Evolutionary conservation across 2,797 vertebrate species (phyloP).

Genomic region (Enteromius afrohamiltoni): DNA sequence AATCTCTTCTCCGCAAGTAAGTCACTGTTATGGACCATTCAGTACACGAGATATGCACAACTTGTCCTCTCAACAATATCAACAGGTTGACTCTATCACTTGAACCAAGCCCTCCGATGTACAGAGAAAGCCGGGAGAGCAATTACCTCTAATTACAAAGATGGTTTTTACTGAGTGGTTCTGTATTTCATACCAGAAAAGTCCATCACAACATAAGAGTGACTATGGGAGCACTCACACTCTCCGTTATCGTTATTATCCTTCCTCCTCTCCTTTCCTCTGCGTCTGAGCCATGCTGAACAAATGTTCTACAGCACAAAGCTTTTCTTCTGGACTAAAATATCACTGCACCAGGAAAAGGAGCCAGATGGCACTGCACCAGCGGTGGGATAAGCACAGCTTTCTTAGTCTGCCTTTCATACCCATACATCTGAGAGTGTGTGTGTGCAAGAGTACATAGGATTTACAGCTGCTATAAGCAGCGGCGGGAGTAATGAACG

Average conservation of each 20-base stretch:
- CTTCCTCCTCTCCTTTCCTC: slow-evolving; percentile 26
- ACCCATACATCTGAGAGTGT: slow-evolving; percentile 40
- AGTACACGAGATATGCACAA: background rate
- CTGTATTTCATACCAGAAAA: slow-evolving; percentile 18
- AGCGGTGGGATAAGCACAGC: slow-evolving; percentile 55
- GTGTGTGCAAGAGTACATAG: slow-evolving; percentile 33
- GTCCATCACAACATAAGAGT: slow-evolving; percentile 18
- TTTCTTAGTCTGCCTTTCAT: slow-evolving; percentile 49
- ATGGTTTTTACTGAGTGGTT: slow-evolving; percentile 41
- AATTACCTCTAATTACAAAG: slow-evolving; percentile 35
- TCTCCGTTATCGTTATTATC: background rate
- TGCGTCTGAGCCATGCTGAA: slow-evolving; percentile 38
- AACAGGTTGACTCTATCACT: background rate
- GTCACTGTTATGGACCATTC: background rate
- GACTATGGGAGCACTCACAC: slow-evolving; percentile 25
- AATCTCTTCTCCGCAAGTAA: background rate
- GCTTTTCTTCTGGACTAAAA: slow-evolving; percentile 59
- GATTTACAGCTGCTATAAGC: slow-evolving; percentile 48
- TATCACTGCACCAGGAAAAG: slow-evolving; percentile 51
- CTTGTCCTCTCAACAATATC: background rate
- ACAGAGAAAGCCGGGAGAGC: background rate
- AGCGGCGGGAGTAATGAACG: slow-evolving; percentile 16
- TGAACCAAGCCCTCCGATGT: background rate
- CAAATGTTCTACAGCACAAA: slow-evolving; percentile 47
- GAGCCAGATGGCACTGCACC: slow-evolving; percentile 62